Evolutionary conservation across 2,888 invertebrate species (phyloP), one percentile per base, ranked within the genome.

Genomic region (Clitarchus hookeri): DNA sequence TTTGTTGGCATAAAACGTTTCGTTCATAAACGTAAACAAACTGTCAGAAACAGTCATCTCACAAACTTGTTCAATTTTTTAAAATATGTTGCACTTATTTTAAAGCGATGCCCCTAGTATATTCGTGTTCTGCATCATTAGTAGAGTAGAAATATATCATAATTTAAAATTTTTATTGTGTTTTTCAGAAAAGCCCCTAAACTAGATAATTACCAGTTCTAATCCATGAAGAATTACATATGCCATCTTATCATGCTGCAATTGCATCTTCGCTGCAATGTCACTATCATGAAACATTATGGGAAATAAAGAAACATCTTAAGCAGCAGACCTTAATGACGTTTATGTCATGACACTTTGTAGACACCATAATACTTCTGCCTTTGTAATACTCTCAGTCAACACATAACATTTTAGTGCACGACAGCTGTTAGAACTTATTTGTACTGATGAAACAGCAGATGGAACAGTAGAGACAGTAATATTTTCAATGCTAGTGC

Each of bases 241-340:
- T 65, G 8, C 65, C 4, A 65, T 65, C n/a, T 12, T 65, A 65
- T 65, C 65, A 65, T 19, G 65, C n/a, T 65, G 65, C n/a, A 65
- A 4, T 65, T 65, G 23, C 65, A 65, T 65, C 16, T 65, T 65
- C 16, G 65, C 65, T 23, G 23, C 65, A 65, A 65, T 65, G 19
- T 65, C 12, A 65, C 65, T 65, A 23, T 23, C 65, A n/a, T 65
- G 23, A 65, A 65, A 65, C 65, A 65, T 65, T 23, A 23, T 65
- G 65, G 65, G 65, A 65, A 65, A 65, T 65, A 65, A 65, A 65
- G n/a, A 65, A 65, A 65, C 65, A 65, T 65, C 65, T 65, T 65
- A 2, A 23, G 65, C 65, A 65, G 65, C 65, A 65, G 65, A 65
- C 65, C 65, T 65, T 65, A 65, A 12, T 23, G 8, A 65, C 65